Evolutionary conservation across 2,797 vertebrate genomes (phyloP), one percentile per base, ranked within the genome.

Genomic region (Allobates femoralis): DNA sequence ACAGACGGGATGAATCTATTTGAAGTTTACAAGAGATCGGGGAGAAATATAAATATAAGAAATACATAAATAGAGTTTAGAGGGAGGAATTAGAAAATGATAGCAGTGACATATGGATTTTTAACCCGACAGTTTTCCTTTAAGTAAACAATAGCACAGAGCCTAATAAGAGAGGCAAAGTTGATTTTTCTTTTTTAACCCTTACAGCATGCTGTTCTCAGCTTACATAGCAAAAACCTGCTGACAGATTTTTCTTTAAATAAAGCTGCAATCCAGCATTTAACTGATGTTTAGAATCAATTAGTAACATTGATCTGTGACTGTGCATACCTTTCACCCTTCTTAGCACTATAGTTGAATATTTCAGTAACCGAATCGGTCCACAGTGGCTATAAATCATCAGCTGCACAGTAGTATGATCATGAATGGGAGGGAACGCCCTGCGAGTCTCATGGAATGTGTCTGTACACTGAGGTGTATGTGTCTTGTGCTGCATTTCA

Each of bases 401-500:
- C 28, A 69, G 21, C 46, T 34, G 46, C 19, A 37, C 53, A 50
- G 32, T 21, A 34, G 14, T 69, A 8, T 32, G 15, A 71, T 32
- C 67, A 41, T 71, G 19, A 41, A 37, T 71, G 32, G 21, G 12
- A 46, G n/a, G 12, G 6, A 41, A 14, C 19, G 78, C 14, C 3
- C 3, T 62, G 26, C 64, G 15, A 28, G 78, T 8, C 10, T 74
- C 8, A 64, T n/a, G 32, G 16, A 28, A 0, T 46, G 41, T 46
- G 41, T 10, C 41, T 46, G 41, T 46, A 46, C 11, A 46, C 41
- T 46, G 11, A 82, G 81, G 67, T 56, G 32, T 78, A 79, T 71
- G 28, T 69, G n/a, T 37, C 50, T 34, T 80, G 8, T 46, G 21
- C 34, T 69, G 28, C 19, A 58, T 53, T 85, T 85, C 86, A 88